Evolutionary conservation across 2,888 invertebrate species (phyloP).

Genomic region (Drosophila mercatorum): DNA sequence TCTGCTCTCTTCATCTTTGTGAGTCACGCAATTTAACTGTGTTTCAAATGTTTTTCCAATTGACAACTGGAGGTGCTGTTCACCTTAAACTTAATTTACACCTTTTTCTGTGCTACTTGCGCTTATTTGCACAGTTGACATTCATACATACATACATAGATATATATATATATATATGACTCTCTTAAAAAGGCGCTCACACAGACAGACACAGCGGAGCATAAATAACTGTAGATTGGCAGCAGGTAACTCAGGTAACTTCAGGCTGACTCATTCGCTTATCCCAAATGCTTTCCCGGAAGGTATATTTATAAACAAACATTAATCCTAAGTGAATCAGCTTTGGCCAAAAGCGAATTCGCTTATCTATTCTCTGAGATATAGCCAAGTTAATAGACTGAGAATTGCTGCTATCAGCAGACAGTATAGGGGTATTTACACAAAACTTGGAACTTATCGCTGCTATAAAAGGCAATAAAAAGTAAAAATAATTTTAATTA

Average conservation of each 20-base stretch:
- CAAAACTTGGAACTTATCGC: not conserved
- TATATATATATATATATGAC: too few species aligned
- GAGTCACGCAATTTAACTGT: slow-evolving; percentile 35
- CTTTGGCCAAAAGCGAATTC: not conserved
- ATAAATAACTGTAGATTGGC: slow-evolving; percentile 30
- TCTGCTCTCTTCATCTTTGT: slow-evolving; percentile 6
- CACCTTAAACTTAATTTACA: slow-evolving; percentile 28
- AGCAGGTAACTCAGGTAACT: slow-evolving; percentile 22
- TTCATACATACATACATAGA: not conserved
- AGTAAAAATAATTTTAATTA: not conserved
- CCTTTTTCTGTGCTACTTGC: slow-evolving; percentile 13
- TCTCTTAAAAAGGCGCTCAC: slow-evolving; percentile 1
- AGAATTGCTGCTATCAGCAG: not conserved
- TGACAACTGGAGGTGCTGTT: slow-evolving; percentile 11
- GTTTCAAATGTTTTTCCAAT: slow-evolving; percentile 19
- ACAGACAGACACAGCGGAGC: not conserved
- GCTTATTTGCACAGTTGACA: slow-evolving; percentile 23
- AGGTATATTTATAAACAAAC: not conserved
- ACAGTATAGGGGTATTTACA: not conserved
- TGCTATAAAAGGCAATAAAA: not conserved
- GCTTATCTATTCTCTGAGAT: slow-evolving; percentile 21
- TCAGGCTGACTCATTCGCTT: slow-evolving; percentile 29
- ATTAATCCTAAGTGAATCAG: slow-evolving; percentile 35
- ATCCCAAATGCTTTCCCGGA: slow-evolving; percentile 7
- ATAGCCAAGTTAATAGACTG: not conserved